phyloP scores from a whole-genome alignment of 2,888 invertebrate genomes.

The Formica aserva region DNA sequence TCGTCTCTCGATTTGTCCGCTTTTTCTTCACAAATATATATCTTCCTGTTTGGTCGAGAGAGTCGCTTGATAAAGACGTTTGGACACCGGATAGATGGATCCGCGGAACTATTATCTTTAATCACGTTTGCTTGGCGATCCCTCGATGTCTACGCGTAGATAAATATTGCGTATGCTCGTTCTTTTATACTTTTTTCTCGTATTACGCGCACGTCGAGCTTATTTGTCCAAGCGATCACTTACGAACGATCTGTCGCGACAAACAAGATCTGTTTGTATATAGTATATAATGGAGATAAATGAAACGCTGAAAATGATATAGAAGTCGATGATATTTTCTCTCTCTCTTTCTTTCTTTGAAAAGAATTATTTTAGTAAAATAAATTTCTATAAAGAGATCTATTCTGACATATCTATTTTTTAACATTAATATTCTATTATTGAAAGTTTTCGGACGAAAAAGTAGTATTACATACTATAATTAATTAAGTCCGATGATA shows the following conservation, averaged over 20 bases:
- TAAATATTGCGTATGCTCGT: slow-evolving; percentile 11
- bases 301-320: slow-evolving; percentile 21
- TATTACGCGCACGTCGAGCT: slow-evolving; percentile 24
- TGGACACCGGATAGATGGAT: slow-evolving; percentile 68
- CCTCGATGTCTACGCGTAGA: slow-evolving; percentile 17
- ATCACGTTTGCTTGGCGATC: slow-evolving; percentile 38
- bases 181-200: slow-evolving; percentile 39
- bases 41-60: slow-evolving; percentile 73
- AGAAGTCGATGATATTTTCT: background rate
- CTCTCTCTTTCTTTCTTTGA: background rate
- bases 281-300: slow-evolving; percentile 12
- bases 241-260: slow-evolving; percentile 34
- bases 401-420: background rate
- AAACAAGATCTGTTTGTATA: slow-evolving; percentile 32
- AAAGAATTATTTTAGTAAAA: background rate
- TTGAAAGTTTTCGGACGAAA: background rate
- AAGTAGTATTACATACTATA: background rate
- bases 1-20: slow-evolving; percentile 47
- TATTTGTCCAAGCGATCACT: slow-evolving; percentile 29
- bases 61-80: slow-evolving; percentile 81
- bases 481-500: slow-evolving; percentile 8
- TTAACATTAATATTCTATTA: background rate
- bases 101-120: slow-evolving; percentile 18
- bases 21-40: slow-evolving; percentile 66
- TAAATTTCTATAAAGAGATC: background rate